A percentile compares a stretch with the other conserved stretches of the same genome.
Evolutionary conservation across 1,140 invertebrate species (phyloP).

Genomic region (Calliphora vicina): DNA sequence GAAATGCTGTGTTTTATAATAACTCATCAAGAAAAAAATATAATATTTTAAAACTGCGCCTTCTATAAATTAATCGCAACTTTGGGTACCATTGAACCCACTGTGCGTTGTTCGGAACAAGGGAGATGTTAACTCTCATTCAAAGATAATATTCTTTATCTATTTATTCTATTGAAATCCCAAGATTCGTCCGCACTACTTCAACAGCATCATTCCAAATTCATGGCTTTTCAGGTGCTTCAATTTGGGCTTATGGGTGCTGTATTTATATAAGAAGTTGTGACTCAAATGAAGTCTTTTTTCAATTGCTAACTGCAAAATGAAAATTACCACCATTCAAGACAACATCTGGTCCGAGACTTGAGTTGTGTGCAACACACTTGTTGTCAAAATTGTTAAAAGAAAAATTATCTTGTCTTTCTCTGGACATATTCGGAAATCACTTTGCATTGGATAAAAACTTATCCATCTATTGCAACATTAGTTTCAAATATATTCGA

Average conservation of each 20-base stretch:
- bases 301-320: constrained; percentile 36
- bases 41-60: no score
- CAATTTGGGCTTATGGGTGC: constrained; percentile 52
- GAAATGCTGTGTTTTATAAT: no score
- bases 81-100: no score
- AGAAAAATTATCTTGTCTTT: not conserved
- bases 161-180: constrained; percentile 32
- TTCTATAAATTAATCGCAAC: no score
- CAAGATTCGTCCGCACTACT: not conserved
- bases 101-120: no score
- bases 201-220: constrained; percentile 33
- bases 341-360: constrained; percentile 38
- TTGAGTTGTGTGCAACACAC: constrained; percentile 41
- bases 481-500: constrained; percentile 54
- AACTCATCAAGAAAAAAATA: no score
- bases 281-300: not conserved
- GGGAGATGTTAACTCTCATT: no score
- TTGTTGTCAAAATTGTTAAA: constrained; percentile 39
- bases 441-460: constrained; percentile 52
- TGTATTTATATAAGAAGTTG: constrained; percentile 53
- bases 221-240: constrained; percentile 57
- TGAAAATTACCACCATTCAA: constrained; percentile 39
- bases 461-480: constrained; percentile 43
- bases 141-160: no score
- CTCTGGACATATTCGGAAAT: constrained; percentile 59